These are phyloP conservation scores for Reinhardtius hippoglossoides DNA, from an alignment of 2,113 vertebrate genomes.

Conservation along the genomic window DNA sequence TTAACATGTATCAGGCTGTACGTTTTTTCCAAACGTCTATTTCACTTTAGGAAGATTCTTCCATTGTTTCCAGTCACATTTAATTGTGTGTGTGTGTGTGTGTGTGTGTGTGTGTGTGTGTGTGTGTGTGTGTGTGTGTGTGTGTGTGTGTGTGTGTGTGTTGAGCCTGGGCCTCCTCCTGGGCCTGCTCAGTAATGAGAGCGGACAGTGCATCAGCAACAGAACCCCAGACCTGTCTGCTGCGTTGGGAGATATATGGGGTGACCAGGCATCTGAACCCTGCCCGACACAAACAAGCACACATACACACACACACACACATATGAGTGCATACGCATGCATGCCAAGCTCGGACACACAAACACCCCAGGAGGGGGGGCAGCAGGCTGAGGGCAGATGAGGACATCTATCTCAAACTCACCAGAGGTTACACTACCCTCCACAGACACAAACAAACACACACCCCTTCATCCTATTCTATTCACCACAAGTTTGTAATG, in stretches of 20 bases:
- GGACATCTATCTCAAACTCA: slow-evolving; percentile 60
- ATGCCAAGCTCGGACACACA: slow-evolving; percentile 10
- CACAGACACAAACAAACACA: slow-evolving; percentile 46
- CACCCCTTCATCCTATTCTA: neutral
- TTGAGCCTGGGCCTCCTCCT: slow-evolving; percentile 67
- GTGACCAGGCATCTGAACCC: slow-evolving; percentile 68
- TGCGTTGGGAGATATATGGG: slow-evolving; percentile 69
- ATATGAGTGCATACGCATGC: slow-evolving; percentile 11
- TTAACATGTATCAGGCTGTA: slow-evolving; percentile 35
- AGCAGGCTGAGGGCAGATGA: slow-evolving; percentile 55
- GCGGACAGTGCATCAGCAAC: slow-evolving; percentile 73
- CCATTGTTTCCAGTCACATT: slow-evolving; percentile 67
- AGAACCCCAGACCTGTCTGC: slow-evolving; percentile 76
- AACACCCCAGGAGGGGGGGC: slow-evolving; percentile 30
- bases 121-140: slow-evolving; percentile 28
- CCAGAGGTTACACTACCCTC: slow-evolving; percentile 36
- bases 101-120: slow-evolving; percentile 30
- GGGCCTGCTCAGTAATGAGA: slow-evolving; percentile 75
- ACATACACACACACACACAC: slow-evolving; percentile 1
- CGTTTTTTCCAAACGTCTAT: slow-evolving; percentile 54
- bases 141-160: slow-evolving; percentile 26
- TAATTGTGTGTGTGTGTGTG: slow-evolving; percentile 51
- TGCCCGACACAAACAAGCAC: slow-evolving; percentile 37
- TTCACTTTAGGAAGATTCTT: slow-evolving; percentile 70
- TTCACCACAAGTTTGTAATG: neutral